These are phyloP conservation scores for Pseudotriccus pelzelni DNA, from an alignment of 2,797 vertebrate genomes.

Conservation along the genomic window DNA sequence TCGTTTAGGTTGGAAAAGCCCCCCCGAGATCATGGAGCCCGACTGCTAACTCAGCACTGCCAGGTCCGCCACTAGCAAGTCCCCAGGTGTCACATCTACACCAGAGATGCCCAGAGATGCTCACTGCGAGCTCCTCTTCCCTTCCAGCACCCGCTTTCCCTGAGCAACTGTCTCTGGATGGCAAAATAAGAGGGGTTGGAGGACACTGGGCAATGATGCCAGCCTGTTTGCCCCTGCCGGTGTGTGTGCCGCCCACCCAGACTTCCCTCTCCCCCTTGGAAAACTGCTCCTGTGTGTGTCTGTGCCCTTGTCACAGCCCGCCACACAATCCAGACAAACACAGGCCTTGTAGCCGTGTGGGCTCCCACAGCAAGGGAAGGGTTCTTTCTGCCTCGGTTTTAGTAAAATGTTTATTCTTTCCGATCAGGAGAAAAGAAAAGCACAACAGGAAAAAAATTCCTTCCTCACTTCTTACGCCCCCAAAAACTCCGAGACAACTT, in stretches of 20 bases:
- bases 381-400: not conserved
- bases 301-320: not conserved
- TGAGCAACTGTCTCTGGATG: not conserved
- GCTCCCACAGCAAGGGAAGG: not conserved
- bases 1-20: fast-evolving
- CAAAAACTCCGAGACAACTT: not conserved
- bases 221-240: not conserved
- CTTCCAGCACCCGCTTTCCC: not conserved
- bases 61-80: not conserved
- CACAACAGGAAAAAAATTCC: not conserved
- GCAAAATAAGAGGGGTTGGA: not conserved
- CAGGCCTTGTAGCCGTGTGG: fast-evolving
- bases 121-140: not conserved
- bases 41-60: not conserved
- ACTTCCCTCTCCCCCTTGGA: too few relatives aligned
- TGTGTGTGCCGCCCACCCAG: fast-evolving
- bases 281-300: fast-evolving
- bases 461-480: not conserved
- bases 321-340: not conserved
- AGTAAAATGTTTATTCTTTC: not conserved
- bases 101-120: fast-evolving
- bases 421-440: not conserved
- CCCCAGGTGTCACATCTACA: not conserved
- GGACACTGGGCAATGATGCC: fast-evolving
- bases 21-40: fast-evolving